A percentile compares a stretch with the other conserved stretches of the same genome.
These are phyloP conservation scores for Tetheella fluctuosa DNA, from an alignment of 2,888 invertebrate species.

Conservation along the genomic window DNA sequence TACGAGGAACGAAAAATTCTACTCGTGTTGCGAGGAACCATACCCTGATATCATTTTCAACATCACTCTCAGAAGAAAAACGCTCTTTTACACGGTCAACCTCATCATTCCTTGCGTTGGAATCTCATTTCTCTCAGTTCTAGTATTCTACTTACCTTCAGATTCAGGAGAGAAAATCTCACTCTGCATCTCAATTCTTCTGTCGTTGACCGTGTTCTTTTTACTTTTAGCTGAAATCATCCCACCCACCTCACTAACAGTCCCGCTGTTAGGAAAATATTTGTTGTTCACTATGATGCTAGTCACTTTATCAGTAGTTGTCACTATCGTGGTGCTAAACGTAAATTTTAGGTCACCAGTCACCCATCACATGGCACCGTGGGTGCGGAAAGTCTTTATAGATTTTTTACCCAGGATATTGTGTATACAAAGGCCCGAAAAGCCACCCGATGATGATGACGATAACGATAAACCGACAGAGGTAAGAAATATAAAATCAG, in stretches of 20 bases:
- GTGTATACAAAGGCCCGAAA: slow-evolving; percentile 94
- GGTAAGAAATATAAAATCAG: slow-evolving; percentile 63
- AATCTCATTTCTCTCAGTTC: slow-evolving; percentile 97
- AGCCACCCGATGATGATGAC: slow-evolving; percentile 88
- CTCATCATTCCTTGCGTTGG: slow-evolving; percentile 98
- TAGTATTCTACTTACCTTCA: slow-evolving; percentile 98
- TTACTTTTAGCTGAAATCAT: slow-evolving; percentile 96
- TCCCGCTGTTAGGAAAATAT: slow-evolving; percentile 96
- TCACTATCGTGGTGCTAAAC: slow-evolving; percentile 96
- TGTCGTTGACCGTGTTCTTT: slow-evolving; percentile 97
- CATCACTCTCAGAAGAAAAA: slow-evolving; percentile 96
- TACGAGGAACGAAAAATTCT: slow-evolving; percentile 94
- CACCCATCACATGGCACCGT: slow-evolving; percentile 95
- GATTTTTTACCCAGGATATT: slow-evolving; percentile 93
- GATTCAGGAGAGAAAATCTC: slow-evolving; percentile 99
- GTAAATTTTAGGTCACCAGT: slow-evolving; percentile 96
- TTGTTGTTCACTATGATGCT: slow-evolving; percentile 97
- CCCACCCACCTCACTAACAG: slow-evolving; percentile 96
- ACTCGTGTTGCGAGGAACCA: slow-evolving; percentile 98
- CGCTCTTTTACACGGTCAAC: slow-evolving; percentile 98
- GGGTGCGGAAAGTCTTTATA: slow-evolving; percentile 94
- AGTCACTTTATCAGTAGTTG: slow-evolving; percentile 95
- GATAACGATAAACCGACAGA: slow-evolving; percentile 79
- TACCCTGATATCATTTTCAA: slow-evolving; percentile 99
- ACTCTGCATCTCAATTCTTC: slow-evolving; percentile 96